Base-by-base conservation (phyloP, 1,140 invertebrate genomes). In the Lucilia cuprina region DNA sequence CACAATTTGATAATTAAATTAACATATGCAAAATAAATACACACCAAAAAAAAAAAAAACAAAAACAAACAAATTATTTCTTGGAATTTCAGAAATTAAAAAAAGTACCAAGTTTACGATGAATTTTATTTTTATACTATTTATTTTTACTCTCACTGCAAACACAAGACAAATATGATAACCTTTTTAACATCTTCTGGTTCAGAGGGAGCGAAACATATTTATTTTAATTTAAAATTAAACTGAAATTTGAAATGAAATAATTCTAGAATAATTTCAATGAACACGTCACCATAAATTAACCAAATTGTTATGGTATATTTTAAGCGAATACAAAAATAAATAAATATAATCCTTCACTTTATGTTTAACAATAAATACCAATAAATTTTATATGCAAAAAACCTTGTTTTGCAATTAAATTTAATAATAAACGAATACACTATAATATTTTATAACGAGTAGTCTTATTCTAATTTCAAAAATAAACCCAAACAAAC, bases 401-500 rank as follows among this genome's bases (percentile, higher is more conserved):
- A 70, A 70, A 70, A 70, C 65, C 65, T 70, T 70, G 65, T 21
- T 10, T 19, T 4, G 17, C 17, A 21, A 17, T 30, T 30, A 30
- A 30, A 30, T 30, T 30, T 30, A 30, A 30, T 70, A 70, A 21
- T n/a, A 17, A n/a, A 41, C 47, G 5, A 75, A 25, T 49, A 50
- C 14, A 47, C 19, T 60, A 34, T 83, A 25, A 12, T 65, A 60
- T 80, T 30, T 75, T 83, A n/a, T n/a, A 30, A 30, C 25, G 25
- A 30, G 25, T 30, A 30, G n/a, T 55, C 1, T 34, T 55, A 34
- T 75, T 82, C n/a, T 84, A 25, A 19, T 82, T 84, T 74, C 49
- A 35, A 21, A 49, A 9, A 13, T 78, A n/a, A 19, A 60, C 14
- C 3, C 30, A 30, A 83, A 75, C 47, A 74, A 30, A 30, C 25